Evolutionary conservation across 2,113 vertebrate genomes (phyloP).

Genomic region (Odocoileus virginianus): DNA sequence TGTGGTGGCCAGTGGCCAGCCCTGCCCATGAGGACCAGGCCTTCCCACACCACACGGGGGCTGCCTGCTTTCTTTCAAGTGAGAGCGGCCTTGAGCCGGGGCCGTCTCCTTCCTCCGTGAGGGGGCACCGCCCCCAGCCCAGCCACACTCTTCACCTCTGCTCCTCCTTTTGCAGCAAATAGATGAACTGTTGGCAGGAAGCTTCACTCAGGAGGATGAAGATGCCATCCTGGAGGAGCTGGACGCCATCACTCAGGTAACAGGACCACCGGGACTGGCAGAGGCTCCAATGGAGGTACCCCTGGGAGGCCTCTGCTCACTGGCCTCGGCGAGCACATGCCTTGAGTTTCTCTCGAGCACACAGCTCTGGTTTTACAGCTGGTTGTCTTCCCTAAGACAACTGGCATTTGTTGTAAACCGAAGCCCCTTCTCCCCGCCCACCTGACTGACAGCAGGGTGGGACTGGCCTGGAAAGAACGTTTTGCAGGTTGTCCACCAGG

Average conservation of each 20-base stretch:
- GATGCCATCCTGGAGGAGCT: conserved; percentile 93
- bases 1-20: rapidly evolving
- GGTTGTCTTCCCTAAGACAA: neutral
- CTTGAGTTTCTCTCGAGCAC: neutral
- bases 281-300: rapidly evolving
- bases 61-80: neutral
- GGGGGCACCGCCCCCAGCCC: rapidly evolving
- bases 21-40: no score
- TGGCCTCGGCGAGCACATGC: neutral
- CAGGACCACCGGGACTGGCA: rapidly evolving
- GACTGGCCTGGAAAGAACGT: rapidly evolving
- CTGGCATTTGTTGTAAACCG: rapidly evolving
- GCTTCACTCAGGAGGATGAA: conserved; percentile 91
- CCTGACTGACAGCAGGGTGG: neutral
- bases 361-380: neutral
- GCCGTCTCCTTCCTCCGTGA: neutral
- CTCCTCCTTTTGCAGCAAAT: conserved; percentile 88
- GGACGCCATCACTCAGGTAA: conserved; percentile 91
- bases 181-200: conserved; percentile 91
- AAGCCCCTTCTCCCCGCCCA: rapidly evolving
- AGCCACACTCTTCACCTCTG: rapidly evolving
- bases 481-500: rapidly evolving
- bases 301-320: neutral
- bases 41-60: neutral
- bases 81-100: neutral